Percentiles rank a stretch among this genome's conserved stretches.
phyloP scores from a whole-genome alignment of 1,140 invertebrate genomes.

The Agrypnia vestita region DNA sequence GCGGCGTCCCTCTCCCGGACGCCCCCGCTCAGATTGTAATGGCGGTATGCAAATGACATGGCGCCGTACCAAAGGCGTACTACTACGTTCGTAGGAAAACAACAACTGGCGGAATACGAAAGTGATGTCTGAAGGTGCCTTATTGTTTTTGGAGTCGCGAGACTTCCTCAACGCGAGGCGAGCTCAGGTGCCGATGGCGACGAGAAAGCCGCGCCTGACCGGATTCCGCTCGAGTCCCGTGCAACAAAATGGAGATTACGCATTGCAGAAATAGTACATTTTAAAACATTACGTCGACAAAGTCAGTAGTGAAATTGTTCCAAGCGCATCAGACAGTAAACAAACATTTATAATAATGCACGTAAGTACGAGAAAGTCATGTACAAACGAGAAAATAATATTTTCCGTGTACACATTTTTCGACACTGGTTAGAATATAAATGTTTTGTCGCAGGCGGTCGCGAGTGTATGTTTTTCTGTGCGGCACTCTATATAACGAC shows the following conservation, averaged over 20 bases:
- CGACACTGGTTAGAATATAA: no score
- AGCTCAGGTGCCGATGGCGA: conserved; percentile 34
- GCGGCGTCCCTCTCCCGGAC: conserved; percentile 45
- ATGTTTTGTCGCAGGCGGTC: no score
- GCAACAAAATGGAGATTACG: conserved; percentile 29
- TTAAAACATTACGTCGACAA: no score
- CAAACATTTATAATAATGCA: no score
- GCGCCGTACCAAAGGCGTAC: conserved; percentile 56
- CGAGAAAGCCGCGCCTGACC: background rate
- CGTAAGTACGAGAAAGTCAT: no score
- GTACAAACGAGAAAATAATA: no score
- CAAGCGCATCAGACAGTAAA: no score
- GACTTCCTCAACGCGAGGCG: conserved; percentile 31
- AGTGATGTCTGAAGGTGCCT: conserved; percentile 54
- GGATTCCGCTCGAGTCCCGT: background rate
- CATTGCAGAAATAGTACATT: no score
- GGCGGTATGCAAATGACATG: conserved; percentile 62
- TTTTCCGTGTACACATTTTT: no score
- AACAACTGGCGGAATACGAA: conserved; percentile 57
- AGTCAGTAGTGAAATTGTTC: no score
- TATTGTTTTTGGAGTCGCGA: conserved; percentile 48
- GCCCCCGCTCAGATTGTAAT: conserved; percentile 58
- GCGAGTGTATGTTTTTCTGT: conserved; percentile 3
- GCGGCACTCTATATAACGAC: conserved; percentile 43
- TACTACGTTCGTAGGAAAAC: conserved; percentile 58